A percentile compares a stretch with the other conserved stretches of the same genome.
phyloP scores from a whole-genome alignment of 37 sponge, comb jelly and placozoan genomes.

The Spongia lamella region DNA sequence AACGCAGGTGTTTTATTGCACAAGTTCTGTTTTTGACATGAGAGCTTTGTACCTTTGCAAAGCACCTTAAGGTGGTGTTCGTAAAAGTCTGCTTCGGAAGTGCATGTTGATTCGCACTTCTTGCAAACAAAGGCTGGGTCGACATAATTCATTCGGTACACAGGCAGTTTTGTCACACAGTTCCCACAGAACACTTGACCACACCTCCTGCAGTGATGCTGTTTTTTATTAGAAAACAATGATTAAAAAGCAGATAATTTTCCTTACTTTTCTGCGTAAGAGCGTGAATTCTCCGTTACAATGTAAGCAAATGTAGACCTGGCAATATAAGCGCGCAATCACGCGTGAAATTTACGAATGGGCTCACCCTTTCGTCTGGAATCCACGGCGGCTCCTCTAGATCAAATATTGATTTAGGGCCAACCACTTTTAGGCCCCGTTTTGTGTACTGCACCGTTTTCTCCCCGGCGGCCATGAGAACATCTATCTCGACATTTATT shows the following conservation, averaged over 20 bases:
- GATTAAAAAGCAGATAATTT: not conserved
- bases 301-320: slow-evolving; percentile 52
- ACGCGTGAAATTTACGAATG: not conserved
- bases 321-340: not conserved
- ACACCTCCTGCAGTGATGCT: slow-evolving; percentile 87
- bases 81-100: slow-evolving; percentile 58
- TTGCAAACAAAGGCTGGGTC: slow-evolving; percentile 73
- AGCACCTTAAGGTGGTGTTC: slow-evolving; percentile 55
- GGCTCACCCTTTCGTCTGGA: slow-evolving; percentile 65
- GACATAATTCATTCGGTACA: slow-evolving; percentile 74
- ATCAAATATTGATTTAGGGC: slow-evolving; percentile 64
- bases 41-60: slow-evolving; percentile 23
- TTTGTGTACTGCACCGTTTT: slow-evolving; percentile 41
- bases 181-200: slow-evolving; percentile 68
- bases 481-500: too few species aligned
- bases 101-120: slow-evolving; percentile 50
- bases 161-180: slow-evolving; percentile 53
- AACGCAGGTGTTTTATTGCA: not conserved
- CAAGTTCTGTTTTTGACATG: not conserved
- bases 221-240: not conserved
- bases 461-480: slow-evolving; percentile 10
- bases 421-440: slow-evolving; percentile 60
- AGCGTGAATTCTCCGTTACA: slow-evolving; percentile 51
- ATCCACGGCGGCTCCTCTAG: slow-evolving; percentile 75
- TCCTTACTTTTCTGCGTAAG: slow-evolving; percentile 48